Evolutionary conservation across 1,140 invertebrate species (phyloP), one percentile per base, ranked within the genome.

Genomic region (Chionoecetes opilio): DNA sequence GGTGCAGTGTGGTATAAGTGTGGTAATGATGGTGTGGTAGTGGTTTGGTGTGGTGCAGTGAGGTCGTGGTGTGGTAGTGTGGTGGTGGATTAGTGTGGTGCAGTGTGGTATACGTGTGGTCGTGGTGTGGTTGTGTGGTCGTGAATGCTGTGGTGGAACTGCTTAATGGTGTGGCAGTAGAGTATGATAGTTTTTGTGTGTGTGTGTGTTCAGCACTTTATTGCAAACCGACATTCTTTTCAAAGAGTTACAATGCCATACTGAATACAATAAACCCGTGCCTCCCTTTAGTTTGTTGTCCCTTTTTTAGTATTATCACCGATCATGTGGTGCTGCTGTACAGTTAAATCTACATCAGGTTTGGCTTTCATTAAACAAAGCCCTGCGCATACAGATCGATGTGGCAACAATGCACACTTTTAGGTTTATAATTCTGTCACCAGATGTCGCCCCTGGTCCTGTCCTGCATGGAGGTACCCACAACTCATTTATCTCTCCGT

Each of bases 401-500:
- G n/a, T 3, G 63, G 63, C 8, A 26, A 26, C 63, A 75, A n/a
- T 26, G n/a, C 63, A 26, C 63, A 75, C n/a, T 75, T 75, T 75
- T 75, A 75, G 9, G 9, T n/a, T 75, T 75, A 75, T 75, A n/a
- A n/a, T 75, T 75, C n/a, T 75, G 63, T 75, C 63, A n/a, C 63
- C 63, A n/a, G 63, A 75, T 26, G 63, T 3, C 63, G 63, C 63
- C 26, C 21, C 21, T 2, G 63, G n/a, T 26, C 21, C 21, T 1
- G 26, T 21, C n/a, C n/a, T n/a, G n/a, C n/a, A n/a, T n/a, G 1
- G 21, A 21, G 21, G 6, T n/a, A 75, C 63, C 63, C 26, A 75
- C 63, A 75, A 75, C 63, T n/a, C 63, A n/a, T 75, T 75, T 75
- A 75, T 75, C 63, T 75, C 63, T n/a, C 21, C n/a, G 63, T 75